Evolutionary conservation across 92 coral and sea anemone genomes (phyloP).

Genomic region (Chrysogorgia sp.): DNA sequence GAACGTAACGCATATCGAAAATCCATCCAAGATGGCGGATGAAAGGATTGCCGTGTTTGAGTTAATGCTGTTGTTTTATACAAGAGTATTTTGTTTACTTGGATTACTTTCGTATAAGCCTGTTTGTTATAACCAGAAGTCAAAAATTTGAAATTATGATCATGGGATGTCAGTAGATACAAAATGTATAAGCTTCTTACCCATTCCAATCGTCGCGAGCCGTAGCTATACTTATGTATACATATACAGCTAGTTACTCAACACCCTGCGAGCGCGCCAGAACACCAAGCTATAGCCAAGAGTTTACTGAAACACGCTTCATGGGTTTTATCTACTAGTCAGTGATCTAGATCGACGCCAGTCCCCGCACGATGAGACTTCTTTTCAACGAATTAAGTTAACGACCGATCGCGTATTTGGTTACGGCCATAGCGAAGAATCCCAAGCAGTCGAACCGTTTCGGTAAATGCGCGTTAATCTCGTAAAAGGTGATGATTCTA

Average conservation of each 20-base stretch:
- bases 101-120: too few relatives aligned
- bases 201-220: too few relatives aligned
- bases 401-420: background rate
- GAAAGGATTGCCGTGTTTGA: too few relatives aligned
- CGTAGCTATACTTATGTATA: too few relatives aligned
- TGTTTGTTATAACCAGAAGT: too few relatives aligned
- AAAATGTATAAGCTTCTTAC: too few relatives aligned
- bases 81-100: too few relatives aligned
- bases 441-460: background rate
- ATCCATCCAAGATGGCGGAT: too few relatives aligned
- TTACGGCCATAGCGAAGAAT: background rate
- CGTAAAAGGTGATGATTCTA: background rate
- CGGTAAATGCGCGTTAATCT: background rate
- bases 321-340: background rate
- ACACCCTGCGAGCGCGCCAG: background rate
- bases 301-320: background rate
- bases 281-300: background rate
- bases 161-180: too few relatives aligned
- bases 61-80: too few relatives aligned
- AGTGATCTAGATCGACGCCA: background rate
- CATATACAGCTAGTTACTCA: background rate
- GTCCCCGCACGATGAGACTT: background rate
- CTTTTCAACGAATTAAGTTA: background rate
- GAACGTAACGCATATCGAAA: too few relatives aligned
- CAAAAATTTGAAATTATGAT: too few relatives aligned